Evolutionary conservation across 2,797 vertebrate genomes (phyloP), one percentile per base, ranked within the genome.

Genomic region (Oreochromis mossambicus): DNA sequence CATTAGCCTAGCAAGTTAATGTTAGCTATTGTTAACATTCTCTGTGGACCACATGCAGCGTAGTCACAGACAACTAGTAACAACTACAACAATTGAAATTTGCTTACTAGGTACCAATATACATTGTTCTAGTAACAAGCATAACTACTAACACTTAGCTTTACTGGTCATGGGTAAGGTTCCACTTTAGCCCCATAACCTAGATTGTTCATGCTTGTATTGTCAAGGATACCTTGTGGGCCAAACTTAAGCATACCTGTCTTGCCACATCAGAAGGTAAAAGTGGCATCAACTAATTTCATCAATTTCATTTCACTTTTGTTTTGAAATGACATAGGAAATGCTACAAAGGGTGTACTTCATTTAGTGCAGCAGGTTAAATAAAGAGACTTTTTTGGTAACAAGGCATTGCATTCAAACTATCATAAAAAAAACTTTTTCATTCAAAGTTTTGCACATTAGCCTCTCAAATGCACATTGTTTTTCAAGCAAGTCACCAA

Each of bases 401-500:
- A 61, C 82, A 63, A 79, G 15, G 41, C 38, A 51, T 8, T 41
- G 73, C 50, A 66, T 54, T 84, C 24, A 61, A 81, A 21, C 52
- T 66, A 9, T 56, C 12, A 38, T 63, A 46, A 87, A 73, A 82
- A 76, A 5, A 52, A 12, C 32, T 56, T 66, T 89, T 83, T 78
- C 61, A 80, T 77, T 82, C 41, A 38, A 90, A 86, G 50, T 55
- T 82, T 85, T 82, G 34, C 38, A 79, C 73, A 82, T 82, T 79
- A 82, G 56, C 77, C 56, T 76, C 58, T 56, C 56, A 29, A 55
- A 58, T 61, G 56, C 12, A 77, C 75, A 83, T 78, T 63, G 79
- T 75, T 92, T 88, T 84, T 86, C 82, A 83, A 81, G 51, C 83
- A 84, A 88, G 87, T 82, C 83, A 77, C 61, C 78, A 75, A 87